These are phyloP conservation scores for Coluber constrictor DNA, from an alignment of 2,797 vertebrate genomes.

Conservation along the genomic window DNA sequence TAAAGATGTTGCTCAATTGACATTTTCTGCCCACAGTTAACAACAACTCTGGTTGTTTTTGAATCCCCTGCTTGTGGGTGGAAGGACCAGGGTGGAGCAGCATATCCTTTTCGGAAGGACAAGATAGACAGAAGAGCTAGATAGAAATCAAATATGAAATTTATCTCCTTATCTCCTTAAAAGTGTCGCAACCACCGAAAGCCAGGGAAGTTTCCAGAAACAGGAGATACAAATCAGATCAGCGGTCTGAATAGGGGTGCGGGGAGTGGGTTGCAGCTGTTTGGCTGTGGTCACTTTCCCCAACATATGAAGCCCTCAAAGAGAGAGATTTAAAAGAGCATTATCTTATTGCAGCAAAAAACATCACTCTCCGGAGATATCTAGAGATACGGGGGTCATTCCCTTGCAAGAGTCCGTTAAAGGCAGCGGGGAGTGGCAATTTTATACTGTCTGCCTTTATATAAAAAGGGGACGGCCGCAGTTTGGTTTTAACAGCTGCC, in stretches of 20 bases:
- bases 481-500: background rate
- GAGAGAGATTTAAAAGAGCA: background rate
- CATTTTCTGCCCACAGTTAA: background rate
- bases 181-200: background rate
- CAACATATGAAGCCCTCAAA: background rate
- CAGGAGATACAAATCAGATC: background rate
- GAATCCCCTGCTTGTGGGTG: background rate
- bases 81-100: background rate
- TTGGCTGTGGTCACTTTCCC: background rate
- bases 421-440: background rate
- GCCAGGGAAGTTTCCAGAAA: background rate
- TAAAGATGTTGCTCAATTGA: background rate
- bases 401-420: background rate
- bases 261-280: no score
- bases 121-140: background rate
- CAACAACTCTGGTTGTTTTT: background rate
- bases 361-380: accelerated
- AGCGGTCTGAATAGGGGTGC: background rate
- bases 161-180: background rate
- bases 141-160: background rate
- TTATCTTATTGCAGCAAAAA: background rate
- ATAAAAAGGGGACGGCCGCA: background rate
- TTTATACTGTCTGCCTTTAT: background rate
- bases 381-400: background rate
- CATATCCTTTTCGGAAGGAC: background rate